A percentile compares a stretch with the other conserved stretches of the same genome.
Conservation (phyloP, 2,888 invertebrate species). For the Acanthosoma haemorrhoidale region DNA sequence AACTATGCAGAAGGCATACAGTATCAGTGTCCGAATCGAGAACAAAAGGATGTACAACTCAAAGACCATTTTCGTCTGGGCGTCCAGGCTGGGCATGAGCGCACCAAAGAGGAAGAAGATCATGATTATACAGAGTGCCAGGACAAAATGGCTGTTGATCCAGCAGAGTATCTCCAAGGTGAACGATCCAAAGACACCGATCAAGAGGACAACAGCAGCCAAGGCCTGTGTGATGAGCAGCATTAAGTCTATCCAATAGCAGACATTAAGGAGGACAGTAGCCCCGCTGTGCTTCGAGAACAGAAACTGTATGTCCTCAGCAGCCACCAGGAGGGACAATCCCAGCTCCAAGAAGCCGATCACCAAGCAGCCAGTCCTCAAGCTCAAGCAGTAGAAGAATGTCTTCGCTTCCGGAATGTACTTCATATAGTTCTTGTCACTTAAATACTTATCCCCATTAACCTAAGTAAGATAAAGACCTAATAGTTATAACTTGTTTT, state of each 20-base stretch:
- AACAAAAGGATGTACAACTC: neutral
- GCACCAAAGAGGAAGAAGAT: neutral
- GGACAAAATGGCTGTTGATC: neutral
- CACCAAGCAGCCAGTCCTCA: neutral
- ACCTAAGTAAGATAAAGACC: too few relatives aligned
- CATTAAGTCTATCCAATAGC: neutral
- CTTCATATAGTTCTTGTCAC: too few relatives aligned
- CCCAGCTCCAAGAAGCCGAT: neutral
- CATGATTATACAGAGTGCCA: neutral
- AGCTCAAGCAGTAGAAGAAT: neutral
- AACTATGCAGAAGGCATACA: neutral
- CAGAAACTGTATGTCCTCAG: neutral
- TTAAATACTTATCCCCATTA: too few relatives aligned
- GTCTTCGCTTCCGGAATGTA: neutral
- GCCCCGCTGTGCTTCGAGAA: too few relatives aligned
- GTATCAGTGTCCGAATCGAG: neutral
- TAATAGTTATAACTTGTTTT: too few relatives aligned
- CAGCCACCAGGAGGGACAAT: neutral
- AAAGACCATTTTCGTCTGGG: neutral
- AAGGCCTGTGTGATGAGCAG: neutral
- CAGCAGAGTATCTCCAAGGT: neutral
- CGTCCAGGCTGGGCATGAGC: neutral
- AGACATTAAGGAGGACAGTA: neutral
- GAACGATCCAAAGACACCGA: neutral
- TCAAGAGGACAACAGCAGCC: neutral